These are phyloP conservation scores for Aleadryas rufinucha DNA, from an alignment of 2,113 vertebrate species.

Conservation along the genomic window DNA sequence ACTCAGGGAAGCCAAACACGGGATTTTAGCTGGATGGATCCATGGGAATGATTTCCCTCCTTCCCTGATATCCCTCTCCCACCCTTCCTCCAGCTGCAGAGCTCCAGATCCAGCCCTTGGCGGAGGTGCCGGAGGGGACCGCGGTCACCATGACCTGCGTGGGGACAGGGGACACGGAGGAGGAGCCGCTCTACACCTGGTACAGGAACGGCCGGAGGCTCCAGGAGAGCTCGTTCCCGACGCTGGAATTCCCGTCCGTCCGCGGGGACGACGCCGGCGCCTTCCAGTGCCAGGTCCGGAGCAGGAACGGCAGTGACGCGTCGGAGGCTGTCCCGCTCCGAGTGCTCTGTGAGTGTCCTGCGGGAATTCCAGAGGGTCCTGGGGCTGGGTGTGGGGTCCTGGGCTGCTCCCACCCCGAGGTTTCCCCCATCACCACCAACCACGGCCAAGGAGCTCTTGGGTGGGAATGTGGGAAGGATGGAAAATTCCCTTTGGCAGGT, in stretches of 20 bases:
- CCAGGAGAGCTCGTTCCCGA: neutral
- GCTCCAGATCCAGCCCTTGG: slow-evolving; percentile 58
- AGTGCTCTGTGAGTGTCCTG: slow-evolving; percentile 50
- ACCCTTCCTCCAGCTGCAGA: neutral
- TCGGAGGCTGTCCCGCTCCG: slow-evolving; percentile 15
- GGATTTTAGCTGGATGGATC: accelerated
- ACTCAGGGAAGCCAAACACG: accelerated
- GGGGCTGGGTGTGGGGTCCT: neutral
- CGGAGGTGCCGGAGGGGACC: slow-evolving; percentile 56
- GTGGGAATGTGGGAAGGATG: accelerated
- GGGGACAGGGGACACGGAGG: neutral
- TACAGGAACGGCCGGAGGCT: slow-evolving; percentile 49
- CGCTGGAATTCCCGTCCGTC: neutral
- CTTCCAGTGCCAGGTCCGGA: slow-evolving; percentile 59
- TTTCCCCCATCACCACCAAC: accelerated
- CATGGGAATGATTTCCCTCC: neutral
- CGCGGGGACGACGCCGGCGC: slow-evolving; percentile 2
- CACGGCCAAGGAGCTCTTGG: accelerated
- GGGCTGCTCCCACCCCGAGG: accelerated
- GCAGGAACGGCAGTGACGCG: neutral
- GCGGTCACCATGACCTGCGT: slow-evolving; percentile 63
- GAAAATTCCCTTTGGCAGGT: neutral
- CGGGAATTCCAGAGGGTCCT: neutral
- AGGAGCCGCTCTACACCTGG: slow-evolving; percentile 56
- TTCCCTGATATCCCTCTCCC: neutral